These are phyloP conservation scores for Dallia pectoralis DNA, from an alignment of 2,797 vertebrate species.

Conservation along the genomic window DNA sequence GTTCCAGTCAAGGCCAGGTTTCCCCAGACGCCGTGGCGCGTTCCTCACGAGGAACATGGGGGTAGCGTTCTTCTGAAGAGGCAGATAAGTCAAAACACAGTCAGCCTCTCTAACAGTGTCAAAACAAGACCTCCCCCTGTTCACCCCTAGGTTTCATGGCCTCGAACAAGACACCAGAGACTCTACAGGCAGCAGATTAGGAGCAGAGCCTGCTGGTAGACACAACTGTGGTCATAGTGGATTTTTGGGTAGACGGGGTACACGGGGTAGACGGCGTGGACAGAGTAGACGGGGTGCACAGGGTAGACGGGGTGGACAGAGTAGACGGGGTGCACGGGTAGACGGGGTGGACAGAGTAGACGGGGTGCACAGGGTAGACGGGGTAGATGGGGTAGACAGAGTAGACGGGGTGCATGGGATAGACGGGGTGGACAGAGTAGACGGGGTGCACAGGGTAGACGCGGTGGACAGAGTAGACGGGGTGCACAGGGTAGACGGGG, in stretches of 20 bases:
- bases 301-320: not conserved
- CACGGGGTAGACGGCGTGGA: not conserved
- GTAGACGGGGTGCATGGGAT: not conserved
- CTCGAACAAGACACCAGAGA: conserved; percentile 56
- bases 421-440: not conserved
- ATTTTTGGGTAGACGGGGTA: not conserved
- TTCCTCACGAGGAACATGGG: conserved; percentile 15
- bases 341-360: not conserved
- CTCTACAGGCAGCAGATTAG: conserved; percentile 45
- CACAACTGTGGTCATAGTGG: conserved; percentile 57
- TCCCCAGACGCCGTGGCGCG: not conserved
- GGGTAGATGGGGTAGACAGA: too few species aligned
- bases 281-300: not conserved
- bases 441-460: not conserved
- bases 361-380: not conserved
- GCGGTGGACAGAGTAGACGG: not conserved
- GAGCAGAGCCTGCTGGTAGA: conserved; percentile 53
- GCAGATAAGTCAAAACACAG: conserved; percentile 74
- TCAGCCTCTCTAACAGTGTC: conserved; percentile 55
- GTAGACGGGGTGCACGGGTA: not conserved
- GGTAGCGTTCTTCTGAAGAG: conserved; percentile 37
- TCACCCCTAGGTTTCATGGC: conserved; percentile 47
- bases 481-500: not conserved
- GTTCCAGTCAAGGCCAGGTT: not conserved
- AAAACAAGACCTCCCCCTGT: conserved; percentile 68